These are phyloP conservation scores for Periphyllus acericola DNA, from an alignment of 2,888 invertebrate species.

Conservation along the genomic window DNA sequence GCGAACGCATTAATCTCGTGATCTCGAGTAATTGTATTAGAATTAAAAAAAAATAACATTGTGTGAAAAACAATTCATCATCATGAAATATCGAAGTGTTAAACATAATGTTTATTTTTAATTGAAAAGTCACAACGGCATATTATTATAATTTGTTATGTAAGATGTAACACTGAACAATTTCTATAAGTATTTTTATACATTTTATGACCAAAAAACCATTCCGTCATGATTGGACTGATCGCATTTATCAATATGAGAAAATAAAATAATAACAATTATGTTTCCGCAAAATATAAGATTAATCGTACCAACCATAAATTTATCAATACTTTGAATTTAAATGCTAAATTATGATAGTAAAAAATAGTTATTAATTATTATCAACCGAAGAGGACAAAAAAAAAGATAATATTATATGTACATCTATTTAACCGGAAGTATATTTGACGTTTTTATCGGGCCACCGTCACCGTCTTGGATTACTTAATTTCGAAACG, in stretches of 20 bases:
- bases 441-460: neutral
- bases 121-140: constrained; percentile 37
- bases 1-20: constrained; percentile 29
- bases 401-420: neutral
- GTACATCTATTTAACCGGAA: neutral
- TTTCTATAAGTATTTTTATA: neutral
- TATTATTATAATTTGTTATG: neutral
- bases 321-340: neutral
- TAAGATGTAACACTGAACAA: too few species aligned
- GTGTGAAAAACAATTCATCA: constrained; percentile 35
- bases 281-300: neutral
- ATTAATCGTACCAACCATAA: neutral
- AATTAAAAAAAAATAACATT: neutral
- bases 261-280: neutral
- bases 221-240: neutral
- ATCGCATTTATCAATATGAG: neutral
- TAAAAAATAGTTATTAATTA: neutral
- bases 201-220: neutral
- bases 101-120: constrained; percentile 45
- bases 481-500: neutral
- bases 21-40: constrained; percentile 22
- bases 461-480: neutral
- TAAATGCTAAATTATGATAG: too few species aligned
- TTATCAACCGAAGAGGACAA: neutral
- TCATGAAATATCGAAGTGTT: constrained; percentile 30